These are phyloP conservation scores for Cistogaster globosa DNA, from an alignment of 2,888 invertebrate genomes.

Conservation along the genomic window DNA sequence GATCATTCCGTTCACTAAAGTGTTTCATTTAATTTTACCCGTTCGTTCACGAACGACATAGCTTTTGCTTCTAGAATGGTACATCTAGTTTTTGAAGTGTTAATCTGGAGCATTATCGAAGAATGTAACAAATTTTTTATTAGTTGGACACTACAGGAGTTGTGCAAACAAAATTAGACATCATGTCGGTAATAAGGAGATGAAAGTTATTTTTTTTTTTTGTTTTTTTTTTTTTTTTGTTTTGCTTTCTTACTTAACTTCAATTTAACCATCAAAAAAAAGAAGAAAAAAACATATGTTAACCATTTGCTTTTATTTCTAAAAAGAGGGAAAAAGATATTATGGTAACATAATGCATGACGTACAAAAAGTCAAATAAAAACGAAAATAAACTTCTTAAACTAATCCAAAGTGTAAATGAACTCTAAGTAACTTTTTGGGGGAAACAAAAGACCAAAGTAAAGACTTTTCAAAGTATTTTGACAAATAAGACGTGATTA, in stretches of 20 bases:
- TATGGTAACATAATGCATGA: neutral
- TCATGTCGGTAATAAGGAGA: constrained; percentile 38
- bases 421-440: constrained; percentile 17
- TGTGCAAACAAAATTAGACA: neutral
- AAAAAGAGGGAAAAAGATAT: neutral
- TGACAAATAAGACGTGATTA: too few relatives aligned
- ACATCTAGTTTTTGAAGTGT: too few relatives aligned
- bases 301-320: too few relatives aligned
- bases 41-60: too few relatives aligned
- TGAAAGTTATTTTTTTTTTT: neutral
- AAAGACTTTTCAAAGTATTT: too few relatives aligned
- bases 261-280: neutral
- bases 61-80: too few relatives aligned
- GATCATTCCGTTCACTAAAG: too few relatives aligned
- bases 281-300: neutral
- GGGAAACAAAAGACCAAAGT: too few relatives aligned
- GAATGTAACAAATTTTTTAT: too few relatives aligned
- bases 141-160: too few relatives aligned
- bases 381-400: neutral
- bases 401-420: constrained; percentile 16
- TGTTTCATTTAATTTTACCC: too few relatives aligned
- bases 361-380: neutral
- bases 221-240: neutral
- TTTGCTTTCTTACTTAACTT: neutral
- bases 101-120: too few relatives aligned